Base-by-base conservation (phyloP, 2,888 invertebrate species). In the Thecocarcelia acutangulata region DNA sequence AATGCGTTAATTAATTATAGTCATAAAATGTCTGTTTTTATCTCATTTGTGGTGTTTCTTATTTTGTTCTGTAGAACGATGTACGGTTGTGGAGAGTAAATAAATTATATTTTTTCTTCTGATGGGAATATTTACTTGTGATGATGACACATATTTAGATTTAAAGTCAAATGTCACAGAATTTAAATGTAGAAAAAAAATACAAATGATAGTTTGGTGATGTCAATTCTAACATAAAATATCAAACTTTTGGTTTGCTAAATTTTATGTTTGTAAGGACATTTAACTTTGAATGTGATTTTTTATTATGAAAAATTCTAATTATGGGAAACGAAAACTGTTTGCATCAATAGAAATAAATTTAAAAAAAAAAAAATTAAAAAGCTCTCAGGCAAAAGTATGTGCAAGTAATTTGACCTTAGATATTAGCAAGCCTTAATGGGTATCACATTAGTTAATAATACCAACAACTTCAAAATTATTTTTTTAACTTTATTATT, bases 1-100 rank as follows among this genome's bases (percentile, higher is more conserved):
- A 72, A 66, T 66, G 80, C 50, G 59, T 72, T 76, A 76, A 80
- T 80, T 80, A 80, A 80, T 80, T 80, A 56, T 28, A 44, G 66
- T 46, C 33, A 80, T 80, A 80, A 76, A 76, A 76, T 72, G 59
- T 72, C 48, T 76, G 40, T 80, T 68, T 72, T 80, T 72, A 76
- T 72, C 76, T 80, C 48, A 58, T 73, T 74, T 64, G 13, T 69
- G 50, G 50, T 75, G 66, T n/a, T 58, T 59, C 61, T 46, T 72
- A n/a, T 69, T 68, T 68, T 58, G 54, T 74, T 74, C 46, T 50
- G 1, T 54, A 28, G 42, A 63, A 56, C 28, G 61, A 33, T 63
- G 40, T 63, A 44, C 24, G 24, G 63, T 80, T 66, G 59, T 33
- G 4, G 54, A 48, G 48, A 76, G 37, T 54, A 48, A 63, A 68